A percentile compares a stretch with the other conserved stretches of the same genome.
Conservation (phyloP, 2,113 vertebrate species). For the Corythaeola cristata region DNA sequence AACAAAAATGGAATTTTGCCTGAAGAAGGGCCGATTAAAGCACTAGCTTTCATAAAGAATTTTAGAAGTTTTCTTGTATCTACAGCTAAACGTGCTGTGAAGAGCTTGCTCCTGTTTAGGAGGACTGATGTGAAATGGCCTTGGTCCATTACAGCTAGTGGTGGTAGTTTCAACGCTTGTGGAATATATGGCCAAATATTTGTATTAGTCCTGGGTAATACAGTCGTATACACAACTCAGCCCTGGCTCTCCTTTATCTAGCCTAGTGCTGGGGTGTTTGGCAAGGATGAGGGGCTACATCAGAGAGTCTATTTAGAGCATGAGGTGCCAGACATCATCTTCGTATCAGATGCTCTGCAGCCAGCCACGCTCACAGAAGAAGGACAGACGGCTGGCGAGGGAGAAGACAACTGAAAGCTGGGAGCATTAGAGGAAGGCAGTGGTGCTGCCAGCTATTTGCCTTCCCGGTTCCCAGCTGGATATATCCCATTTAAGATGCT, state of each 20-base stretch:
- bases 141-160: background rate
- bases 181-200: background rate
- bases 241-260: background rate
- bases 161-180: background rate
- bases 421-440: background rate
- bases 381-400: conserved; percentile 4
- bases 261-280: background rate
- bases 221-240: background rate
- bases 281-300: conserved; percentile 12
- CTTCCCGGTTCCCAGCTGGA: background rate
- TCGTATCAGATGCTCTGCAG: background rate
- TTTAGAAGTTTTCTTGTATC: background rate
- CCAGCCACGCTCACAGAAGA: background rate
- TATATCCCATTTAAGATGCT: background rate
- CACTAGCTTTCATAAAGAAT: background rate
- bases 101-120: conserved; percentile 9
- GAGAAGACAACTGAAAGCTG: conserved; percentile 32
- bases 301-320: conserved; percentile 19
- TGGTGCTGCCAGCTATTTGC: conserved; percentile 5
- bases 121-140: conserved; percentile 4
- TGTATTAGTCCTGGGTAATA: background rate
- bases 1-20: background rate
- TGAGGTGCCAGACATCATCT: conserved; percentile 9
- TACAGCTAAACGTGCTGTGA: background rate
- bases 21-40: background rate